Evolutionary conservation across 1,140 invertebrate species (phyloP).

Genomic region (Dinoponera quadriceps): DNA sequence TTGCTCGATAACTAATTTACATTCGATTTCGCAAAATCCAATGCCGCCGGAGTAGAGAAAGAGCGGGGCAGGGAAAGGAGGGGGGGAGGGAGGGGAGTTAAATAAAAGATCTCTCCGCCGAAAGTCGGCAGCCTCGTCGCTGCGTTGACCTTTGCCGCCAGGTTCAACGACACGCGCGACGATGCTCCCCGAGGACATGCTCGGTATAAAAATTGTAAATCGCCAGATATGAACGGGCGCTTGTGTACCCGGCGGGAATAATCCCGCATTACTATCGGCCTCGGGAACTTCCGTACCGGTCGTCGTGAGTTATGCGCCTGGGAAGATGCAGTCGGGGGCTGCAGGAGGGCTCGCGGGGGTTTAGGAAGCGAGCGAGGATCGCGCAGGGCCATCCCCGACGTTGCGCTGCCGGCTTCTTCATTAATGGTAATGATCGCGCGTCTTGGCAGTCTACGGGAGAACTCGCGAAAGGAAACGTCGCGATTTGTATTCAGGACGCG

Average conservation of each 20-base stretch:
- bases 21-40: constrained; percentile 24
- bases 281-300: constrained; percentile 70
- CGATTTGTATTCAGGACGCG: constrained; percentile 82
- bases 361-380: constrained; percentile 24
- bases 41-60: not conserved
- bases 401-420: constrained; percentile 73
- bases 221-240: constrained; percentile 54
- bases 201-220: constrained; percentile 72
- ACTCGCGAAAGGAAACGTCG: constrained; percentile 77
- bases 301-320: constrained; percentile 50
- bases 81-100: not conserved
- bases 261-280: constrained; percentile 75
- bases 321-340: not conserved
- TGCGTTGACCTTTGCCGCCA: constrained; percentile 57
- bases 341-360: not conserved
- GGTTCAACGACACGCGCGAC: constrained; percentile 67
- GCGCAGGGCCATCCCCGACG: not conserved
- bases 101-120: constrained; percentile 30
- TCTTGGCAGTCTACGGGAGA: constrained; percentile 71
- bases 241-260: constrained; percentile 66
- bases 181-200: constrained; percentile 32
- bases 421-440: constrained; percentile 82
- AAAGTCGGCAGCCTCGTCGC: constrained; percentile 12
- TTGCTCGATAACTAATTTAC: constrained; percentile 59
- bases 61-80: too few relatives aligned